Evolutionary conservation across 2,888 invertebrate genomes (phyloP), one percentile per base, ranked within the genome.

Genomic region (Chalcosyrphus nemorum): DNA sequence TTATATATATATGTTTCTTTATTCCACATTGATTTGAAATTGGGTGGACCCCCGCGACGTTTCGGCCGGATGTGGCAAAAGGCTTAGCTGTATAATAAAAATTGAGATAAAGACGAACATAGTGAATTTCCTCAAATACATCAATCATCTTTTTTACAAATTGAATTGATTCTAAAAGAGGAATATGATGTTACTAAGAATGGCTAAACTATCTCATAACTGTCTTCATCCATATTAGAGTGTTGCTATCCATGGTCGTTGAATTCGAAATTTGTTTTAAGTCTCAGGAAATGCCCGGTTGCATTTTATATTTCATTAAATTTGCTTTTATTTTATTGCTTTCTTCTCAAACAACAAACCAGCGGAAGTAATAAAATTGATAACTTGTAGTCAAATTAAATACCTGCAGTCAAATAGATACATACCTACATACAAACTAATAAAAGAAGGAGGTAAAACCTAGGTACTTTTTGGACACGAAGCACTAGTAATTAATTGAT

Each of bases 1-100:
- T 82, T 82, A 72, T 59, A 41, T 41, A 57, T 82, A 72, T 59
- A 41, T 41, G 47, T 57, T 68, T 68, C 72, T 65, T 45, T 15
- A 56, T 47, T 82, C 35, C 38, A 38, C 47, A 61, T 43, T 59
- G 66, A 56, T 65, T 45, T 24, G 32, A 29, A 59, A 11, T n/a
- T 27, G 24, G 47, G 52, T 76, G 63, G 32, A 59, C 57, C 59
- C 66, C 66, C 61, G 21, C 59, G 43, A 50, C 27, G 52, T 19
- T 68, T 61, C 52, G 32, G 9, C 32, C 29, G 59, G 19, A 72
- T 78, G 41, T 24, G 50, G 21, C 32, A 32, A 74, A 65, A 54
- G 29, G 11, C 52, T 54, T 17, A 17, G 35, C 19, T 43, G 19
- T 47, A 45, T 52, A 61, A 35, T n/a, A n/a, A 27, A 9, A 76